Evolutionary conservation across 2,797 vertebrate genomes (phyloP), one percentile per base, ranked within the genome.

Genomic region (Oceanodroma leucorhoa): DNA sequence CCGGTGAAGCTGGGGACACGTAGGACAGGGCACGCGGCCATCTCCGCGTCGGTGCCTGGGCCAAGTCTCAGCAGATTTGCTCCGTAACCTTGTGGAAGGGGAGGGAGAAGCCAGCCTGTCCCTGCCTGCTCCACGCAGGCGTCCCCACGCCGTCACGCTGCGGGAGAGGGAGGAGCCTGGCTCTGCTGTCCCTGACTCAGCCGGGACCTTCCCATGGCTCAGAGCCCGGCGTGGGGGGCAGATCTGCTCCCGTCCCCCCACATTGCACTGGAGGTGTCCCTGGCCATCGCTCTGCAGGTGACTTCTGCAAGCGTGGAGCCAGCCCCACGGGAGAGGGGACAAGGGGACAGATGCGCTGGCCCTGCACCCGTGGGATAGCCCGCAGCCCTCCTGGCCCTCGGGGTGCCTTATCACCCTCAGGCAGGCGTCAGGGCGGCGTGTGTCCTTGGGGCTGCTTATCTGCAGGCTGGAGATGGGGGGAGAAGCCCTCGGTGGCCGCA

Each of bases 41-140:
- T 48, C 58, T 50, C 57, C 1, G 1, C 1, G 0, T 51, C 5
- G 1, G 40, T 1, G 1, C 43, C 40, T 18, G 38, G 11, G 32
- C 36, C 41, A 36, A 36, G 36, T 0, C 64, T 58, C 34, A 6
- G 48, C 61, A 60, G 29, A 38, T 17, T 30, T 36, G 50, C 21
- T 90, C 67, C 4, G 0, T 26, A 14, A 50, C 54, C 53, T 34
- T 54, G 46, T 34, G 45, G 19, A 51, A 14, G 60, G 34, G 20
- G 48, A 80, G 38, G 57, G 36, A 41, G 71, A 46, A 71, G 87
- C 55, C 36, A 32, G 55, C 79, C n/a, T 48, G 57, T 62, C 70
- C 43, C 69, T 83, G 75, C 73, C 45, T 89, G 88, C 58, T 55
- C 61, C 73, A 34, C 1, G 0, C 57, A 7, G 32, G 83, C 36